Conservation (phyloP, 2,113 vertebrate genomes). For the Dicrurus megarhynchus region DNA sequence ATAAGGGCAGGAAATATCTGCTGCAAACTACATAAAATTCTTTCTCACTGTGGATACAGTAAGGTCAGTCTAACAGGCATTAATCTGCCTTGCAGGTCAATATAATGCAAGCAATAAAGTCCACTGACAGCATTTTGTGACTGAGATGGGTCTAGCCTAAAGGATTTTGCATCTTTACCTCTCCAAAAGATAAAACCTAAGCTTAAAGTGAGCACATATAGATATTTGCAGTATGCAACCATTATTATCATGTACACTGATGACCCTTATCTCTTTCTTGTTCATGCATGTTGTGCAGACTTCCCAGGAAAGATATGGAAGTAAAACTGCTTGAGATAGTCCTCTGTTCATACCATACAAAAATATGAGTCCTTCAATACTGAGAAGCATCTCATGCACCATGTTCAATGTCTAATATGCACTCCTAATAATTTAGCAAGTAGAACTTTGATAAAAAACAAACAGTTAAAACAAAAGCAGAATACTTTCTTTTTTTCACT, state of each 20-base stretch:
- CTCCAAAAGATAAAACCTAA: not conserved
- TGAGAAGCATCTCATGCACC: not conserved
- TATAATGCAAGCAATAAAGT: not conserved
- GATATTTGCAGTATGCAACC: not conserved
- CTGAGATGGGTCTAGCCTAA: not conserved
- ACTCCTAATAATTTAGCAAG: not conserved
- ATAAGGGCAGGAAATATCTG: not conserved
- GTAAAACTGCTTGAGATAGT: not conserved
- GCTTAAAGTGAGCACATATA: not conserved
- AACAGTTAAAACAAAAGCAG: not conserved
- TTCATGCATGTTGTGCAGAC: not conserved
- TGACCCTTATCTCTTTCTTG: not conserved
- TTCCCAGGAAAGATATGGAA: not conserved
- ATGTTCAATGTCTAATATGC: not conserved
- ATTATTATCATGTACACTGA: not conserved
- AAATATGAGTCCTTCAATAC: not conserved
- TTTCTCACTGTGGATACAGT: not conserved
- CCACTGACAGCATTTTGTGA: not conserved
- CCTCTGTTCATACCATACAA: slow-evolving; percentile 23
- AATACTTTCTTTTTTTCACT: not conserved
- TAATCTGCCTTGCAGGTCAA: not conserved
- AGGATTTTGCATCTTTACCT: not conserved
- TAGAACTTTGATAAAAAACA: not conserved
- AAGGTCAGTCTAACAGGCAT: not conserved
- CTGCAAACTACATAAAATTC: not conserved